Percentiles rank a stretch among this genome's conserved stretches.
phyloP scores from a whole-genome alignment of 2,113 vertebrate genomes.

The Neodon shergylaensis region DNA sequence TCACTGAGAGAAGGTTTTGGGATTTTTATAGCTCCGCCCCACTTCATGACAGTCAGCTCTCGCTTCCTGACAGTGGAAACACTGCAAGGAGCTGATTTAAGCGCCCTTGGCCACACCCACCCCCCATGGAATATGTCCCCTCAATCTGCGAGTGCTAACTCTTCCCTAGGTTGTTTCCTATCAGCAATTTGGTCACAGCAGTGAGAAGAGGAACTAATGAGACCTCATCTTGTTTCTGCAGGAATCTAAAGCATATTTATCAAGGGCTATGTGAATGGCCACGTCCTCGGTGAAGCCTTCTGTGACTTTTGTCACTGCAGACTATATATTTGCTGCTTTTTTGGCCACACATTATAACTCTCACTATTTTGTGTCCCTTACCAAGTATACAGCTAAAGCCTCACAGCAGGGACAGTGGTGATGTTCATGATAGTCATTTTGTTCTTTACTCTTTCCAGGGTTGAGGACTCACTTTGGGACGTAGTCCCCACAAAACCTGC shows the following conservation, averaged over 20 bases:
- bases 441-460: not conserved
- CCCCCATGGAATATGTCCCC: not conserved
- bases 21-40: not conserved
- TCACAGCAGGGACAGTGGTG: not conserved
- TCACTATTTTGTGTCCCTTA: not conserved
- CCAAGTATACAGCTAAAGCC: not conserved
- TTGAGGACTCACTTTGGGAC: not conserved
- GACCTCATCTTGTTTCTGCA: conserved; percentile 20
- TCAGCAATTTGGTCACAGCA: not conserved
- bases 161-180: not conserved
- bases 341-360: not conserved
- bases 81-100: not conserved
- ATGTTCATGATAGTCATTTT: not conserved
- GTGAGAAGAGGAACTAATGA: not conserved
- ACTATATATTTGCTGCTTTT: not conserved
- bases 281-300: not conserved
- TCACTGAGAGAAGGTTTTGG: not conserved
- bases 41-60: not conserved
- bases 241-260: conserved; percentile 41
- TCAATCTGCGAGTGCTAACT: not conserved
- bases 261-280: not conserved
- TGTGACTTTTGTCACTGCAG: conserved; percentile 7
- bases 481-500: not conserved
- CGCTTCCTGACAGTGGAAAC: not conserved
- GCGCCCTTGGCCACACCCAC: not conserved